Base-by-base conservation (phyloP, 2,113 vertebrate species). In the Plestiodon gilberti region DNA sequence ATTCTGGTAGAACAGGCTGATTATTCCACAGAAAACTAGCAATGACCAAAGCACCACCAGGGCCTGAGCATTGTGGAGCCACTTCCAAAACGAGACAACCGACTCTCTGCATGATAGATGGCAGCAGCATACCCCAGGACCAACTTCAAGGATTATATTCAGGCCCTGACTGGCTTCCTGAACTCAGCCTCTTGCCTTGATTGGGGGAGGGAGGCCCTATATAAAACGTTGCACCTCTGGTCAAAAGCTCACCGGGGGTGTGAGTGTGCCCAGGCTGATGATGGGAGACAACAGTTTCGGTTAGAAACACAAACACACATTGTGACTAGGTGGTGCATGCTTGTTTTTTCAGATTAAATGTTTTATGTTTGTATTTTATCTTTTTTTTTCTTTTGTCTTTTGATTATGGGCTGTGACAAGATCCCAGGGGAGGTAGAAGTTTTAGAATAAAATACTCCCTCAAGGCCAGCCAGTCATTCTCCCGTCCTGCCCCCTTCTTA, bases 91-190 rank as follows among this genome's bases (percentile, higher is more conserved):
- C n/a, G n/a, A n/a, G n/a, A 20, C 2, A 9, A 11, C 10, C 8
- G 23, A 61, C 38, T 64, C 10, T 43, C 23, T 22, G 18, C 22
- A 65, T 28, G 20, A 28, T 8, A 4, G 23, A 65, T 57, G 55
- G 23, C 23, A 17, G 35, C 43, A 33, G 48, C 15, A 0, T 5
- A 3, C 30, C 30, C 28, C 3, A 6, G n/a, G 38, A 38, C 23
- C 8, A 20, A 25, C 52, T 38, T 20, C 52, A 17, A 38, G 15
- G 23, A 74, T 30, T 28, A 7, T 17, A 7, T 17, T 5, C 67
- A 15, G n/a, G 1, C 3, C 20, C 64, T 9, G 6, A n/a, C 14
- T 38, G 8, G 10, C 22, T 25, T 10, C 55, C 55, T 57, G 55
- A 57, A 15, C 13, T 57, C 17, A 17, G 17, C 55, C 55, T 57